These are phyloP conservation scores for Laterallus jamaicensis DNA, from an alignment of 2,113 vertebrate genomes.

Conservation along the genomic window DNA sequence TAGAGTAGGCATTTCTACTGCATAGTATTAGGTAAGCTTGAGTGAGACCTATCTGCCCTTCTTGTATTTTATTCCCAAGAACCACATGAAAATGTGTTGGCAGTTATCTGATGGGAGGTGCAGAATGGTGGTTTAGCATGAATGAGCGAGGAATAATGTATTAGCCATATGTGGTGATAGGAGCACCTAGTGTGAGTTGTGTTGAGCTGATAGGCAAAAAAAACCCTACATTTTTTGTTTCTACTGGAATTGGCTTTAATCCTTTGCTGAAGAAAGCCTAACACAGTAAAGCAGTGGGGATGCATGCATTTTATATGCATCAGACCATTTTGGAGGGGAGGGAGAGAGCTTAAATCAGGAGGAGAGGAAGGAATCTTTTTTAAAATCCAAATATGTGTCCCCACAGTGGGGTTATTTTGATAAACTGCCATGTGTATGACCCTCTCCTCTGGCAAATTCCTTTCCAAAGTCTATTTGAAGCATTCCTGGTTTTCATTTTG, in stretches of 20 bases:
- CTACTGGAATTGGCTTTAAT: neutral
- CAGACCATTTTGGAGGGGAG: neutral
- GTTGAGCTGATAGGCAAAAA: neutral
- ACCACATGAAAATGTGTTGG: neutral
- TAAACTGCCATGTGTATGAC: neutral
- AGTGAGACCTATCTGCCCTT: neutral
- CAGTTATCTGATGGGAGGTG: neutral
- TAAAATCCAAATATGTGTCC: neutral
- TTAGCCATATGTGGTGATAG: neutral
- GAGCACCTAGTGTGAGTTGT: neutral
- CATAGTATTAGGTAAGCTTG: neutral
- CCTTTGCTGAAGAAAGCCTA: neutral
- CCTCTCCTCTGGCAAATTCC: neutral
- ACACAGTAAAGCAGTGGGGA: neutral
- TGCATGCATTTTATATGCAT: neutral
- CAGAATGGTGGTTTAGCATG: neutral
- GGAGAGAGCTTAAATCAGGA: neutral
- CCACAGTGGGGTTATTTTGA: neutral
- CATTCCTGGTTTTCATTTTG: slow-evolving; percentile 20
- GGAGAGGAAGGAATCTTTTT: neutral
- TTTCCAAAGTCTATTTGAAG: slow-evolving; percentile 24
- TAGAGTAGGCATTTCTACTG: neutral
- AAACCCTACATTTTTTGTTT: neutral
- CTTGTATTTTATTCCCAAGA: neutral
- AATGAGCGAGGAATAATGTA: neutral